A percentile compares a stretch with the other conserved stretches of the same genome.
phyloP scores from a whole-genome alignment of 2,888 invertebrate species.

The Ceramica pisi region DNA sequence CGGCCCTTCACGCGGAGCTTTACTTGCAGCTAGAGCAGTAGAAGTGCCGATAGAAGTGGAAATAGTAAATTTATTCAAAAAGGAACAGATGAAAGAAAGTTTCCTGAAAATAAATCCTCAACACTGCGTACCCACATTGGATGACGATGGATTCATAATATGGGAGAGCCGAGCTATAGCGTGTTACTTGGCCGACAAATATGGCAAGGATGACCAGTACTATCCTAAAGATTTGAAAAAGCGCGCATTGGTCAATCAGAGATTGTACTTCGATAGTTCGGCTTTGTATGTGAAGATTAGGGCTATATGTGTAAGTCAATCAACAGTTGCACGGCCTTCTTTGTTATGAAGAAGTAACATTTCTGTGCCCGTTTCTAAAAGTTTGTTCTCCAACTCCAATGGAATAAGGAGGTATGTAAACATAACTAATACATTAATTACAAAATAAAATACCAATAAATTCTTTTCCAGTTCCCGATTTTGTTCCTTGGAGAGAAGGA shows the following conservation, averaged over 20 bases:
- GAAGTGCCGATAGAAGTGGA: constrained; percentile 88
- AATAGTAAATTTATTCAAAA: constrained; percentile 90
- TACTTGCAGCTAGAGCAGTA: constrained; percentile 91
- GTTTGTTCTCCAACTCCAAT: too few species aligned
- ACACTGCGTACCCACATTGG: constrained; percentile 93
- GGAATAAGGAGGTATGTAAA: too few species aligned
- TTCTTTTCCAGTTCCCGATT: constrained; percentile 90
- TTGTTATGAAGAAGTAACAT: neutral
- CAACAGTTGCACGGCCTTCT: constrained; percentile 64
- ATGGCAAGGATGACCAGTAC: constrained; percentile 90
- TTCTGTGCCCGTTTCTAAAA: too few species aligned
- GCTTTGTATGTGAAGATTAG: constrained; percentile 92
- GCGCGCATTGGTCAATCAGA: constrained; percentile 91
- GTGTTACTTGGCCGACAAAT: constrained; percentile 91
- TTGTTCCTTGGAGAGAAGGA: constrained; percentile 90
- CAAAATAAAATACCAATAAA: neutral
- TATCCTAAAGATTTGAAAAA: constrained; percentile 91
- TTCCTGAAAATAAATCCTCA: constrained; percentile 92
- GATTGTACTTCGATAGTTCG: constrained; percentile 92
- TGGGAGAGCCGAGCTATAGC: constrained; percentile 93
- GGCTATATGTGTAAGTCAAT: constrained; percentile 89
- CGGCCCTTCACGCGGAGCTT: constrained; percentile 92
- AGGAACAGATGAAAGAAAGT: constrained; percentile 90
- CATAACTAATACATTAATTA: neutral
- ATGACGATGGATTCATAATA: constrained; percentile 92